Evolutionary conservation across 2,888 invertebrate species (phyloP).

Genomic region (Sturmia bella): DNA sequence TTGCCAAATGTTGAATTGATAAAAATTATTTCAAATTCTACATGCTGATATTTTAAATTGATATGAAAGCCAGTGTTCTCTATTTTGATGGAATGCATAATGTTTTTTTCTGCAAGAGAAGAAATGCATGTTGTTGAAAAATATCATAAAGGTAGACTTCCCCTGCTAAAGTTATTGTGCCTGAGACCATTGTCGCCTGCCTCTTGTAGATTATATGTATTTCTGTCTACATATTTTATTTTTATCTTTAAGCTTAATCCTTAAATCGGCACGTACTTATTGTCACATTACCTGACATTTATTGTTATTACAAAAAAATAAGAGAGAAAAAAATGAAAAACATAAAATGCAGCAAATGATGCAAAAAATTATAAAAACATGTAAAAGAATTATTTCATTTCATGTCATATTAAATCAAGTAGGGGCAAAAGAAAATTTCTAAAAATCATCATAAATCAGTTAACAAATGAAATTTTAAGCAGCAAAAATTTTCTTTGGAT

Average conservation of each 20-base stretch:
- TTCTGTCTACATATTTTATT: slow-evolving; percentile 25
- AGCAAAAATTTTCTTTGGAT: no score
- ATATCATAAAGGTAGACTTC: not conserved
- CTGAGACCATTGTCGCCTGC: slow-evolving; percentile 15
- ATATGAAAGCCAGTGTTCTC: no score
- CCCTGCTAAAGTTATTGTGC: not conserved
- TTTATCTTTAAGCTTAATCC: slow-evolving; percentile 47
- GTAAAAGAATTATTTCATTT: not conserved
- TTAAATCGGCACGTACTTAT: slow-evolving; percentile 63
- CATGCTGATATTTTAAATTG: no score
- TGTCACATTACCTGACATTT: slow-evolving; percentile 63
- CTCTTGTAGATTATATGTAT: not conserved
- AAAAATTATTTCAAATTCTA: no score
- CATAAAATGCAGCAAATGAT: not conserved
- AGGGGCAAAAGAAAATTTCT: no score
- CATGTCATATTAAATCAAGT: no score
- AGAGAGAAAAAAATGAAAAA: not conserved
- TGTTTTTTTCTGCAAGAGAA: no score
- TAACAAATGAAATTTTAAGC: no score
- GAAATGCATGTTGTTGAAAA: not conserved
- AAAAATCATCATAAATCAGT: no score
- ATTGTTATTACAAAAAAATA: slow-evolving; percentile 35
- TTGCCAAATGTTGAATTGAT: no score
- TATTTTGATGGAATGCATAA: no score
- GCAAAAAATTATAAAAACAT: not conserved